Evolutionary conservation across 2,888 invertebrate genomes (phyloP), one percentile per base, ranked within the genome.

Genomic region (Lydus trimaculatus): DNA sequence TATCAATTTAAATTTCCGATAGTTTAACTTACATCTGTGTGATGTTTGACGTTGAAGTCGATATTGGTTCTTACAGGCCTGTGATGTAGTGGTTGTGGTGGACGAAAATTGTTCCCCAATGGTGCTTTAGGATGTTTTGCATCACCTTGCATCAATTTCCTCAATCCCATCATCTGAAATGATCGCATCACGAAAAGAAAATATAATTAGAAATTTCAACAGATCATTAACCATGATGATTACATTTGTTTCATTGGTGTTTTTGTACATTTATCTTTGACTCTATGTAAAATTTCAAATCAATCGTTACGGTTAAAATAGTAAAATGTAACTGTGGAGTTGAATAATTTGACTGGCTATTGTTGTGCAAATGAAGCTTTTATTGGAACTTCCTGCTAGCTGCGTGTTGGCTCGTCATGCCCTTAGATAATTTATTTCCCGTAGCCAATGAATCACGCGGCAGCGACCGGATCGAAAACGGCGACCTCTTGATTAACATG

Each of bases 21-120:
- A n/a, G n/a, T n/a, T n/a, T n/a, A 7, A 81, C 82, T 79, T 81
- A 86, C 86, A 75, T 82, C 82, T 78, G 91, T 91, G 88, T 83
- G 82, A 75, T 92, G 91, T 88, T 91, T 92, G 81, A 92, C 89
- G 85, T 93, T 94, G 87, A 97, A 97, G 87, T 98, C 97, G 85
- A 98, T 98, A 88, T 98, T 98, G 78, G 98, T 98, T 85, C 98
- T 89, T 76, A 98, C 92, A 67, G 97, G 94, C 78, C 98, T 91
- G 87, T 97, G 96, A 86, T 98, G 94, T 72, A 98, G 89, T 65
- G 95, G 94, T 86, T 97, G 96, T 61, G 95, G 93, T 68, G 98
- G 98, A 82, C 98, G 90, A 87, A 94, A 96, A 88, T 98, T 98
- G 88, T 97, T 96, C 79, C 95, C 96, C 84, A 98, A 90, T 25